phyloP scores from a whole-genome alignment of 2,888 invertebrate genomes.

The Caenorhabditis plicata region DNA sequence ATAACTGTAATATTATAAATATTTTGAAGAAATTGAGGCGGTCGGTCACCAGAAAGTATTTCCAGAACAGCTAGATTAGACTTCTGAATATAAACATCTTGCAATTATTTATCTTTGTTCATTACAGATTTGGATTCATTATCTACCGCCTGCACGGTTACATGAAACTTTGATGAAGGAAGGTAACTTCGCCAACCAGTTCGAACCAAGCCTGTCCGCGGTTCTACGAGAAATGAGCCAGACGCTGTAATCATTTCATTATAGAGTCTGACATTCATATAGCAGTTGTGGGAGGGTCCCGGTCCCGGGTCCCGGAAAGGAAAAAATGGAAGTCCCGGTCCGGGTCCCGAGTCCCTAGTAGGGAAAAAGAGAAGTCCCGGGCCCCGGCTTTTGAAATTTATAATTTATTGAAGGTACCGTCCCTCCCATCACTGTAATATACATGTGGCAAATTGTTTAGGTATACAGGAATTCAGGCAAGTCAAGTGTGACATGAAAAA shows the following conservation, averaged over 20 bases:
- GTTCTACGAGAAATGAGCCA: slow-evolving; percentile 56
- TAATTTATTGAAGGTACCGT: no score
- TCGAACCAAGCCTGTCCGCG: slow-evolving; percentile 52
- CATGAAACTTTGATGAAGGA: slow-evolving; percentile 41
- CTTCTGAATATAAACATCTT: not conserved
- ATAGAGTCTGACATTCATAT: no score
- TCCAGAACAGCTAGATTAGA: slow-evolving; percentile 66
- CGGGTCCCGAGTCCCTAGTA: not conserved
- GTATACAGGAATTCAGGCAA: no score
- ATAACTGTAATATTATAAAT: slow-evolving; percentile 92
- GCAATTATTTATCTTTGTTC: not conserved
- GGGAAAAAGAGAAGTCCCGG: not conserved
- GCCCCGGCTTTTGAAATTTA: no score
- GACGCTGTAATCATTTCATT: slow-evolving; percentile 41
- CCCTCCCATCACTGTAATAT: no score
- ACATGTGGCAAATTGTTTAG: no score
- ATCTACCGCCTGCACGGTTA: slow-evolving; percentile 57
- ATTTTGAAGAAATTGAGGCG: slow-evolving; percentile 94
- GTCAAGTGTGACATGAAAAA: no score
- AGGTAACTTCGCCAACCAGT: slow-evolving; percentile 51
- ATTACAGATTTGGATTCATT: slow-evolving; percentile 30
- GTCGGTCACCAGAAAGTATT: slow-evolving; percentile 77
- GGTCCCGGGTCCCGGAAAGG: no score
- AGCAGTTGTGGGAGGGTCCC: no score
- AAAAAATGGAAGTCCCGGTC: no score